A percentile compares a stretch with the other conserved stretches of the same genome.
phyloP scores from a whole-genome alignment of 2,888 invertebrate species.

The Linyphia triangularis region DNA sequence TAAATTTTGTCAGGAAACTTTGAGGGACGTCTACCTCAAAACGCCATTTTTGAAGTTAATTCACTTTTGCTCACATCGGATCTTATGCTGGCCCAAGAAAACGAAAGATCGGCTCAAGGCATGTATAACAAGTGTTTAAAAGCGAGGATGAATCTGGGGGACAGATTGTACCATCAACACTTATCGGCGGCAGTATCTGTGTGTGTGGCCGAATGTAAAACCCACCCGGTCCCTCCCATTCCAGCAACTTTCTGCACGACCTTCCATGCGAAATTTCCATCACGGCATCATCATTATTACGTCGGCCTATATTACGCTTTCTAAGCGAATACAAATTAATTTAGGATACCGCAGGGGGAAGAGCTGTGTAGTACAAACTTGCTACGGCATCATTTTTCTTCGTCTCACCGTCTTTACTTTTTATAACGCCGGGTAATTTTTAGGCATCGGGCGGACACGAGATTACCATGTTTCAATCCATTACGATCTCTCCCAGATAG shows the following conservation, averaged over 20 bases:
- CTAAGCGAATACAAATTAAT: slow-evolving; percentile 74
- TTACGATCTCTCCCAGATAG: slow-evolving; percentile 70
- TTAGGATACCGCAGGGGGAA: slow-evolving; percentile 62
- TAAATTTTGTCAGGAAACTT: no score
- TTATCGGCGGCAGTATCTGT: slow-evolving; percentile 45
- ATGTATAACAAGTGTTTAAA: neutral
- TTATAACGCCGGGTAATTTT: slow-evolving; percentile 69
- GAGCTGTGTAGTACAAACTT: neutral
- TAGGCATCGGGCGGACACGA: slow-evolving; percentile 68
- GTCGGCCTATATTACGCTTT: slow-evolving; percentile 73
- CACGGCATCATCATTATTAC: slow-evolving; percentile 64
- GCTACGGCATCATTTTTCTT: slow-evolving; percentile 69
- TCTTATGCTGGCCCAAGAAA: no score
- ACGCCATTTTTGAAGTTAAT: no score
- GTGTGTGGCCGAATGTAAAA: slow-evolving; percentile 71
- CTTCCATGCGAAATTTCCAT: slow-evolving; percentile 64
- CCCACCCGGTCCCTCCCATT: slow-evolving; percentile 67
- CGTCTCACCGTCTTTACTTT: slow-evolving; percentile 46
- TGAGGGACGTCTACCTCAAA: no score
- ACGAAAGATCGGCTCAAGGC: no score
- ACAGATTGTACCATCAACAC: slow-evolving; percentile 52
- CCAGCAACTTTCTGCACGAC: slow-evolving; percentile 42
- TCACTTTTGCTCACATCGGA: no score
- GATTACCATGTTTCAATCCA: slow-evolving; percentile 74
- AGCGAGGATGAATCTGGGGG: neutral